Percentiles rank a stretch among this genome's conserved stretches.
Conservation (phyloP, 2,888 invertebrate species). For the Crematogaster levior region DNA sequence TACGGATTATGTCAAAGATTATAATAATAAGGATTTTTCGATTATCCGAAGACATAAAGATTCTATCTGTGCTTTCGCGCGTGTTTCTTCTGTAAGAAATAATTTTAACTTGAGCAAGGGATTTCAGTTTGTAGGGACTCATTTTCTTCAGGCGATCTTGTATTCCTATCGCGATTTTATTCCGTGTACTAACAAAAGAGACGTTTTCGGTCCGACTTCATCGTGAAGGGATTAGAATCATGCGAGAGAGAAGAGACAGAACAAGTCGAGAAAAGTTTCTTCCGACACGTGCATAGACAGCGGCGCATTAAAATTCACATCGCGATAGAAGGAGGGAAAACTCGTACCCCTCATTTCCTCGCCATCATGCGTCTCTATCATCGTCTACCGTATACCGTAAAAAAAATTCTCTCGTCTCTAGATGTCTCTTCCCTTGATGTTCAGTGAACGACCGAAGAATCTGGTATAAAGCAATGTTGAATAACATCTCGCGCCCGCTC, state of each 20-base stretch:
- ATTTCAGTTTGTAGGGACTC: too few species aligned
- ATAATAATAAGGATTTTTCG: not conserved
- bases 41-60: not conserved
- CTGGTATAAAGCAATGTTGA: conserved; percentile 29
- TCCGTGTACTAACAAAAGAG: conserved; percentile 16
- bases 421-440: conserved; percentile 15
- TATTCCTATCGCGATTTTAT: conserved; percentile 37
- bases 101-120: not conserved
- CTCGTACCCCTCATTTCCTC: conserved; percentile 40
- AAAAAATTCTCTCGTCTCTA: conserved; percentile 8
- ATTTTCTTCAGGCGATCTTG: not conserved
- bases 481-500: conserved; percentile 17
- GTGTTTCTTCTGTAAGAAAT: not conserved
- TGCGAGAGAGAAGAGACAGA: conserved; percentile 44
- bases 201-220: conserved; percentile 20
- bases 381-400: not conserved
- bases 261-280: conserved; percentile 48
- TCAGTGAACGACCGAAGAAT: conserved; percentile 39
- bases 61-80: not conserved
- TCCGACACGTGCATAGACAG: conserved; percentile 27
- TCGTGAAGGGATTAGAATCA: conserved; percentile 53
- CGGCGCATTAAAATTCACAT: conserved; percentile 65
- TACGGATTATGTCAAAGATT: not conserved
- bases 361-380: conserved; percentile 45
- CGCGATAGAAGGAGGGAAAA: conserved; percentile 41